A percentile compares a stretch with the other conserved stretches of the same genome.
phyloP scores from a whole-genome alignment of 2,888 invertebrate species.

The Melanophora roralis region DNA sequence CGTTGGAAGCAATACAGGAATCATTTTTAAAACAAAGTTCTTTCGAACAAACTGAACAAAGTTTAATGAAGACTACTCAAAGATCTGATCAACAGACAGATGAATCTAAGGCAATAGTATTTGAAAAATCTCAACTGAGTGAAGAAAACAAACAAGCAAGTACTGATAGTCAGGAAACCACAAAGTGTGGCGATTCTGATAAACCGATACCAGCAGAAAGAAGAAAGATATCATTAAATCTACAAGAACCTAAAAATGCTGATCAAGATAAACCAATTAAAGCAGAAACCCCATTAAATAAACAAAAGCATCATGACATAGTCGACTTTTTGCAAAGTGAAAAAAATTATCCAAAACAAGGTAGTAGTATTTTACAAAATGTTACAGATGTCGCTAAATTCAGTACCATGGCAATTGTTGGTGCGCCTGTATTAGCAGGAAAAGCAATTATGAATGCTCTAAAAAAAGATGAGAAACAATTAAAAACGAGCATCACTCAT shows the following conservation, averaged over 20 bases:
- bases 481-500: constrained; percentile 9
- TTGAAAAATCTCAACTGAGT: background rate
- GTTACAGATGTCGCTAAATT: constrained; percentile 86
- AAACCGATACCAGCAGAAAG: constrained; percentile 32
- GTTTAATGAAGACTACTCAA: too few species aligned
- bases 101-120: background rate
- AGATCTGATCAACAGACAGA: too few species aligned
- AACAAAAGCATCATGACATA: constrained; percentile 62
- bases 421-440: constrained; percentile 92
- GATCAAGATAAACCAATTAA: too few species aligned
- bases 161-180: background rate
- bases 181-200: background rate
- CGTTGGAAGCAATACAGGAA: too few species aligned
- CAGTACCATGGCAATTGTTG: constrained; percentile 90
- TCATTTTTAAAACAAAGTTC: too few species aligned
- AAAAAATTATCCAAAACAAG: constrained; percentile 40
- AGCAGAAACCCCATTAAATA: background rate
- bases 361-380: constrained; percentile 68
- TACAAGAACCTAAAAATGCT: background rate
- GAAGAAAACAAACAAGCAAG: background rate
- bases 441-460: constrained; percentile 90
- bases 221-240: constrained; percentile 9
- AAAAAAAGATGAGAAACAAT: constrained; percentile 78
- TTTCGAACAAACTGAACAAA: too few species aligned
- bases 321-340: constrained; percentile 69